Base-by-base conservation (phyloP, 1,140 invertebrate species). In the Neotoxoptera formosana region DNA sequence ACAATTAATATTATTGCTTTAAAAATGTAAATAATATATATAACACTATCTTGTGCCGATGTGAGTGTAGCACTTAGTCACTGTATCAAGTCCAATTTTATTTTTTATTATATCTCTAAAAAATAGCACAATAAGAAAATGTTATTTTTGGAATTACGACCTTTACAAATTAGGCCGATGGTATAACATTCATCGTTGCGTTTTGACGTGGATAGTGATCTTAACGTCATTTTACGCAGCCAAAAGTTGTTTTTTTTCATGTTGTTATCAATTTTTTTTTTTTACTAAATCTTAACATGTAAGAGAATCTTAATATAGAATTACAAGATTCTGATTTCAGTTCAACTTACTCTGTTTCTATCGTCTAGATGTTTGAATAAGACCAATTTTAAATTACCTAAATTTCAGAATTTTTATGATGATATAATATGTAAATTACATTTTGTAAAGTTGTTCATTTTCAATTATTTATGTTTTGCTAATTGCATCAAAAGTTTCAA, bases 121-220 rank as follows among this genome's bases (percentile, higher is more conserved):
- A 84, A 84, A 41, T 41, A 84, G 7, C 36, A 41, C 83, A 48
- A 87, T 47, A 7, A 47, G 47, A 88, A 88, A 87, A 88, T 88
- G 41, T 30, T 88, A 88, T 88, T 88, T 88, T 88, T 88, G 86
- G 86, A 88, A 48, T 88, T 34, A 48, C 17, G 9, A 88, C 86
- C 30, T 87, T 87, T 88, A 48, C 7, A 51, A 88, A 88, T 88
- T 88, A 88, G 47, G 86, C 86, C 47, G 20, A 88, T 88, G 45
- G 30, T 30, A 48, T 25, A 47, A 45, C 11, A 88, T 30, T 34
- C 47, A 87, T 48, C 45, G 41, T 45, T 25, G 6, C 21, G 9
- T 45, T 25, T 30, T 87, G 30, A n/a, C 14, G 14, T 76, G n/a
- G 76, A 36, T 41, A 86, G 84, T 47, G 84, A 41, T 47, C 7